These are phyloP conservation scores for Mystacides longicornis DNA, from an alignment of 2,888 invertebrate species.

Conservation along the genomic window DNA sequence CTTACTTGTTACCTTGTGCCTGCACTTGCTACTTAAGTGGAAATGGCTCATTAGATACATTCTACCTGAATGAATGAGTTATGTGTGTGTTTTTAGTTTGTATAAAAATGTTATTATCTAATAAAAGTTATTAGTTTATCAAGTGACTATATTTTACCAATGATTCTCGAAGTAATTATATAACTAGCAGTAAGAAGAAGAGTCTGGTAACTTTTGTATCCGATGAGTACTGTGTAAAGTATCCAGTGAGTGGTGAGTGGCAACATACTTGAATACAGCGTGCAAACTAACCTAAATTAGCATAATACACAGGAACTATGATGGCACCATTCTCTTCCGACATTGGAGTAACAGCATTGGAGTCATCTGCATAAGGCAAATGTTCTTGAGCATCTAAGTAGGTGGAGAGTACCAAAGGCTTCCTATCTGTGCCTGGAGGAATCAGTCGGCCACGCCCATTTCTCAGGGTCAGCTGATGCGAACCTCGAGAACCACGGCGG, in stretches of 20 bases:
- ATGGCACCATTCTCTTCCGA: slow-evolving; percentile 96
- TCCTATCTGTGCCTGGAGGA: slow-evolving; percentile 80
- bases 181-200: no score
- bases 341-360: slow-evolving; percentile 95
- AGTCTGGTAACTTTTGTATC: no score
- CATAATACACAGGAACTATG: slow-evolving; percentile 85
- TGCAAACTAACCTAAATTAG: slow-evolving; percentile 61
- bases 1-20: no score
- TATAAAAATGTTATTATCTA: no score
- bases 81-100: no score
- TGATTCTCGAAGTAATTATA: no score
- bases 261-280: slow-evolving; percentile 11
- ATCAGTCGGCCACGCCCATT: slow-evolving; percentile 74
- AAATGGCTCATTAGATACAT: no score
- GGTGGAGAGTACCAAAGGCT: slow-evolving; percentile 88
- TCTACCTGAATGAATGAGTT: no score
- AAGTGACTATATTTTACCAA: no score
- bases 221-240: no score
- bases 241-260: slow-evolving; percentile 2
- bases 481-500: slow-evolving; percentile 82
- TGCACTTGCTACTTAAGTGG: no score
- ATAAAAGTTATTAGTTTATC: no score
- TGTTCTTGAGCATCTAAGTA: slow-evolving; percentile 92
- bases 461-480: slow-evolving; percentile 85
- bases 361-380: slow-evolving; percentile 95